phyloP scores from a whole-genome alignment of 2,888 invertebrate species.

The Agonopterix heracliana region DNA sequence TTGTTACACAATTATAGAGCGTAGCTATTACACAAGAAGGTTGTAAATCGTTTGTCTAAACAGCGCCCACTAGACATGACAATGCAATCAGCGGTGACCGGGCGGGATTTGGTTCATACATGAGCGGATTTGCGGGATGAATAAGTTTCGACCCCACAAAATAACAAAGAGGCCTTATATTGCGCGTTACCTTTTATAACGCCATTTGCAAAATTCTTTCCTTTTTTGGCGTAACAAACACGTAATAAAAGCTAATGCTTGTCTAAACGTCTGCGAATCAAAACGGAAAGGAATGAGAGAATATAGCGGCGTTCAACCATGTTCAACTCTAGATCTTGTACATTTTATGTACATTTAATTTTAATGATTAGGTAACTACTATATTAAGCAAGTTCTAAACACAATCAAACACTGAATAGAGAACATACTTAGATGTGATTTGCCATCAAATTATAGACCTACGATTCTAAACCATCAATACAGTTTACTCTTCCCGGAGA shows the following conservation, averaged over 20 bases:
- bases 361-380: background rate
- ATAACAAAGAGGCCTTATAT: conserved; percentile 67
- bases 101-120: conserved; percentile 74
- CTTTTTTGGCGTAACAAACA: conserved; percentile 23
- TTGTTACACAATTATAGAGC: conserved; percentile 21
- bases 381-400: background rate
- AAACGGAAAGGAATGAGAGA: no score
- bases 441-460: no score
- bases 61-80: conserved; percentile 63
- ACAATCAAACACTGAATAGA: background rate
- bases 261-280: background rate
- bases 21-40: conserved; percentile 21
- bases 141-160: conserved; percentile 75
- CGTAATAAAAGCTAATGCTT: conserved; percentile 2
- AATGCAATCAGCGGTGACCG: conserved; percentile 76
- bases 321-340: no score
- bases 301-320: no score
- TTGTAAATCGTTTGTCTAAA: conserved; percentile 18
- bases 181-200: conserved; percentile 65
- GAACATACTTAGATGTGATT: no score
- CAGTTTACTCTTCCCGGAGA: no score
- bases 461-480: no score
- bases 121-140: conserved; percentile 75
- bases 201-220: conserved; percentile 63
- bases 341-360: background rate